These are phyloP conservation scores for Dyspetes luteomarginatus DNA, from an alignment of 2,888 invertebrate genomes.

Conservation along the genomic window DNA sequence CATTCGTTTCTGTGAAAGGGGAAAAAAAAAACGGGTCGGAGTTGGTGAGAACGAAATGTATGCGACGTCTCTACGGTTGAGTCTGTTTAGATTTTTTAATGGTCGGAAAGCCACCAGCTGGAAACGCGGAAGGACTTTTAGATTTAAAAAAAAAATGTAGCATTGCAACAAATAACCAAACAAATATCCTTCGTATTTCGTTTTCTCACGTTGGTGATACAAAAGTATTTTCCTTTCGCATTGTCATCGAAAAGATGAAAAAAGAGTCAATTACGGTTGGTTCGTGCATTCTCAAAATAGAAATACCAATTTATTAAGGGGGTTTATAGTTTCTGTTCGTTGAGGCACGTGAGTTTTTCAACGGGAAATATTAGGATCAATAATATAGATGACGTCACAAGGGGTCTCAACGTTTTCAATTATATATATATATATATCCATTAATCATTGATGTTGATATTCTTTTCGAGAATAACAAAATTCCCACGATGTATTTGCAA, in stretches of 20 bases:
- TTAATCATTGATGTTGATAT: too few species aligned
- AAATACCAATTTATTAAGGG: neutral
- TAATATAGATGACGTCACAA: too few species aligned
- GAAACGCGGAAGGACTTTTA: neutral
- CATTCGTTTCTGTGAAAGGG: slow-evolving; percentile 25
- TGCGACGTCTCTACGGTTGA: slow-evolving; percentile 9
- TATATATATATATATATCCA: too few species aligned
- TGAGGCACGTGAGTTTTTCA: too few species aligned
- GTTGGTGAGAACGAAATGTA: slow-evolving; percentile 5
- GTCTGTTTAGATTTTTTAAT: slow-evolving; percentile 20
- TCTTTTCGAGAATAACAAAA: too few species aligned
- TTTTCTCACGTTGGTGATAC: too few species aligned
- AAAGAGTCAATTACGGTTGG: neutral
- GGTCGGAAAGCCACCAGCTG: slow-evolving; percentile 12
- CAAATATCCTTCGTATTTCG: neutral
- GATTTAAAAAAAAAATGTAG: too few species aligned
- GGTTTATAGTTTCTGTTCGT: too few species aligned
- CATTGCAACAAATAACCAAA: too few species aligned
- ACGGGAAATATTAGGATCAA: too few species aligned
- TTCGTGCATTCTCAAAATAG: neutral
- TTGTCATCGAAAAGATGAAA: neutral
- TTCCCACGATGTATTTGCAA: too few species aligned
- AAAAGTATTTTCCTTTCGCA: neutral
- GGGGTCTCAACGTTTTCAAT: too few species aligned
- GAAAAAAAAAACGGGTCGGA: neutral